A percentile compares a stretch with the other conserved stretches of the same genome.
These are phyloP conservation scores for Idaea dimidiata DNA, from an alignment of 2,888 invertebrate species.

Conservation along the genomic window DNA sequence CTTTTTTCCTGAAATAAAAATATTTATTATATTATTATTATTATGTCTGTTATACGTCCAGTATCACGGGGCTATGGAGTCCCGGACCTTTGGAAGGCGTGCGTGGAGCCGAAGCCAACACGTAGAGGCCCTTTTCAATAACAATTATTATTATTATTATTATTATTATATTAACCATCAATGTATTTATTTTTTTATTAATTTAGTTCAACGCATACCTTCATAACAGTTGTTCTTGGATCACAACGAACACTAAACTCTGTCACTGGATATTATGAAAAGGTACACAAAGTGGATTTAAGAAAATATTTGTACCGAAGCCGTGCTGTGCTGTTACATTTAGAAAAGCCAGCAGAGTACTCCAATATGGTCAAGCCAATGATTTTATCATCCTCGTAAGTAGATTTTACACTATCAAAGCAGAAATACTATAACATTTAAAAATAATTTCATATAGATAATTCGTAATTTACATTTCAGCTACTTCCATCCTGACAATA, in stretches of 20 bases:
- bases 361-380: constrained; percentile 85
- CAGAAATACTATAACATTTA: constrained; percentile 1
- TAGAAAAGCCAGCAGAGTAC: constrained; percentile 80
- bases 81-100: too few species aligned
- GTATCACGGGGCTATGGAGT: too few species aligned
- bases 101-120: too few species aligned
- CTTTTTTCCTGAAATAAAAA: too few species aligned
- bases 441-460: constrained; percentile 9
- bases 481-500: constrained; percentile 45
- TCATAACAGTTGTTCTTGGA: constrained; percentile 85
- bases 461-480: constrained; percentile 39
- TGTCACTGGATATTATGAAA: constrained; percentile 85
- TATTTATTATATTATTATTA: too few species aligned
- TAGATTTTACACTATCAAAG: constrained; percentile 25
- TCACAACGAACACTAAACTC: constrained; percentile 81
- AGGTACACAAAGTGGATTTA: constrained; percentile 83
- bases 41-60: too few species aligned
- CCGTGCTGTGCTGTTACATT: constrained; percentile 83
- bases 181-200: constrained; percentile 1
- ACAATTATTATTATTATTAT: too few species aligned
- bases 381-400: constrained; percentile 75
- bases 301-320: constrained; percentile 79
- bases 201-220: constrained; percentile 78
- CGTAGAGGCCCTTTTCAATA: too few species aligned
- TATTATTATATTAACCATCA: too few species aligned